Evolutionary conservation across 1,140 invertebrate species (phyloP), one percentile per base, ranked within the genome.

Genomic region (Conus betulinus): DNA sequence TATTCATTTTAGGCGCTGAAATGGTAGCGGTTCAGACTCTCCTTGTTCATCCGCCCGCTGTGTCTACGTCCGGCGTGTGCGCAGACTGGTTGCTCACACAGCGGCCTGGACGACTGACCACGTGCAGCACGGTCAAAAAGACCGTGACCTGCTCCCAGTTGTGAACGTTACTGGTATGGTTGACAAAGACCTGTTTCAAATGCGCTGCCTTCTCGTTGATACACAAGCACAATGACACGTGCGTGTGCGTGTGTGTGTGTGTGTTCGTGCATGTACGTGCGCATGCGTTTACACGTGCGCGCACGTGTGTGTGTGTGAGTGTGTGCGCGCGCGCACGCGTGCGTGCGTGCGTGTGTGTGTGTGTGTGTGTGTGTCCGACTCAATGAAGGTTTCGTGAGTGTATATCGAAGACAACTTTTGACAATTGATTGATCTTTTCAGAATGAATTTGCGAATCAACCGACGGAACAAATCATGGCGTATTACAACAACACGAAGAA

Each of bases 211-310:
- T 15, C 57, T 15, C 57, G 8, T 15, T 11, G 8, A 60, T 15
- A 60, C 57, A 60, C 1, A 60, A 8, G 15, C 57, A 60, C 57
- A 3, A 39, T 0, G 3, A 60, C 57, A 71, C 67, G 23, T 20
- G 67, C 67, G 67, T 71, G 51, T 83, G 39, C 15, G 82, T 39
- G 25, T 11, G 82, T 83, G 82, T 83, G 25, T 83, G 82, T 83
- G 82, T 52, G 25, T 83, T 25, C 39, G 25, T 83, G 81, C 57
- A 39, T 52, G 25, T 52, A 6, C 15, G 81, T 5, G 81, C 27
- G 39, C 57, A 39, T 7, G 79, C 78, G 78, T 79, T 10, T 5
- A 25, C 27, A 25, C 4, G n/a, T 82, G 7, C 4, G 79, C 27
- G 13, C 25, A 25, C 6, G 79, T 78, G 76, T 78, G 76, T 13